Conservation (phyloP, 2,888 invertebrate species). For the Arge pagana region DNA sequence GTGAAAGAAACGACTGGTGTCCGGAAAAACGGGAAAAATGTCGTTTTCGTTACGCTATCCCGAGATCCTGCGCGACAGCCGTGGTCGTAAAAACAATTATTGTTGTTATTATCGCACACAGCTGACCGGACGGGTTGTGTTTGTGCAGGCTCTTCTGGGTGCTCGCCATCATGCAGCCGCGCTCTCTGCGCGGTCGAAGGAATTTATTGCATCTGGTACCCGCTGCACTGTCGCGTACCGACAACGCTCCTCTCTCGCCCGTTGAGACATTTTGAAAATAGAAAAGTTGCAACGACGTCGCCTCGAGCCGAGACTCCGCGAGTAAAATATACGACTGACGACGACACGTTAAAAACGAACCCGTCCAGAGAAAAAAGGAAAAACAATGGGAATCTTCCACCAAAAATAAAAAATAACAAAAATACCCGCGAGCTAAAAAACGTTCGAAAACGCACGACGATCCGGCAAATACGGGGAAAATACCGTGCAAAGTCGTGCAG, state of each 20-base stretch:
- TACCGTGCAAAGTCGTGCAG: too few relatives aligned
- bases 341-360: too few relatives aligned
- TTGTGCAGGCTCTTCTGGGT: slow-evolving; percentile 18
- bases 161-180: slow-evolving; percentile 13
- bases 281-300: slow-evolving; percentile 12
- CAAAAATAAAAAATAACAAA: too few relatives aligned
- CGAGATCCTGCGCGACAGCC: slow-evolving; percentile 11
- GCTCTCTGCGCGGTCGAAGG: slow-evolving; percentile 18
- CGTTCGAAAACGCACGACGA: too few relatives aligned
- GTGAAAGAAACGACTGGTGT: slow-evolving; percentile 7
- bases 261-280: slow-evolving; percentile 13
- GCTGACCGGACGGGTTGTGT: slow-evolving; percentile 23
- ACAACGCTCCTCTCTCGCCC: neutral
- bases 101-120: slow-evolving; percentile 24
- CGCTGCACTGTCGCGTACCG: slow-evolving; percentile 16
- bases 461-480: too few relatives aligned
- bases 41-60: too few relatives aligned
- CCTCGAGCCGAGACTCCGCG: neutral
- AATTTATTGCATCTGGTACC: slow-evolving; percentile 25
- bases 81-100: slow-evolving; percentile 24
- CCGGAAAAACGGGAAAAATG: slow-evolving; percentile 8
- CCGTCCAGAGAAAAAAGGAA: too few relatives aligned
- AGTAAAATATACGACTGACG: too few relatives aligned
- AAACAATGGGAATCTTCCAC: too few relatives aligned
- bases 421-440: too few relatives aligned